Evolutionary conservation across 2,797 vertebrate species (phyloP), one percentile per base, ranked within the genome.

Genomic region (Sebastes cheni): DNA sequence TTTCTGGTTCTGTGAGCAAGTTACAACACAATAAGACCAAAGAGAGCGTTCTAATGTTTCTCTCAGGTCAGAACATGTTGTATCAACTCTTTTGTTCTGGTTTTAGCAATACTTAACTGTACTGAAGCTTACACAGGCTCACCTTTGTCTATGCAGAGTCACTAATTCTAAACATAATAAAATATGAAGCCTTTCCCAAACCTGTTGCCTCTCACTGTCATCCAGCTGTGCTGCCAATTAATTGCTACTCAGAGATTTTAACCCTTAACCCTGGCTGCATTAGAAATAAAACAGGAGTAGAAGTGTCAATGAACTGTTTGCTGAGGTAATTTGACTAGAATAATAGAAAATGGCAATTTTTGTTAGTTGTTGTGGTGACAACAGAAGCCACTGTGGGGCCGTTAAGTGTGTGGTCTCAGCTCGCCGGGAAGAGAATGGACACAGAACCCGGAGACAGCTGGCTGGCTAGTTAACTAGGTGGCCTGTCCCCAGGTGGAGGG

Each of bases 1-100:
- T 1, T 23, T 5, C 1, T 2, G 30, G n/a, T 25, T 56, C 52
- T 25, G 72, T 5, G 22, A 70, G 58, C 22, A 14, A 7, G 32
- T 8, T 42, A 2, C 16, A 64, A 50, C 60, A 71, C 42, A 30
- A 1, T 27, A 4, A 27, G 4, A 25, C 10, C 2, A 7, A 0
- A n/a, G 9, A 74, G 39, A 59, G 13, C 27, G 7, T 2, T 5
- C 1, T 13, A 10, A 32, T 22, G 20, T 75, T 82, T 39, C 30
- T 82, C 80, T 82, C 79, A 83, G 62, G 83, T 79, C 78, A 18
- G 7, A 81, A 87, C 87, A 73, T 77, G 84, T 66, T 20, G 42
- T 2, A 27, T 59, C 67, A 55, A 39, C 67, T 30, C 36, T 12
- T 52, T 5, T 23, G 23, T 67, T 18, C 70, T 61, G 36, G 29